Conservation (phyloP, 2,113 vertebrate species). For the Anguilla rostrata region DNA sequence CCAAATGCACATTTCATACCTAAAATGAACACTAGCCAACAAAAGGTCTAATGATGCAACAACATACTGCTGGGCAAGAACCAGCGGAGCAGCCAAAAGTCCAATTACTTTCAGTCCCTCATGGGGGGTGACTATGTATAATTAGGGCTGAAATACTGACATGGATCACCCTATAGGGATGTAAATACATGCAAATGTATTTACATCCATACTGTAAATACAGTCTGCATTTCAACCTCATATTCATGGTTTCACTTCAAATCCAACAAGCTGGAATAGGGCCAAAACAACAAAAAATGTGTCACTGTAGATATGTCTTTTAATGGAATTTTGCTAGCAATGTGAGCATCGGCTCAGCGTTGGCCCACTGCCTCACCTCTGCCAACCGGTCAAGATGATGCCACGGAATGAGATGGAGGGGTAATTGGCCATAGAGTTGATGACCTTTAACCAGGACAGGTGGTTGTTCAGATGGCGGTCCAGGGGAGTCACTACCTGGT, state of each 20-base stretch:
- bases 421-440: conserved; percentile 52
- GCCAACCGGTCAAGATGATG: conserved; percentile 74
- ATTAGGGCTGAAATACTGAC: no score
- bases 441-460: conserved; percentile 69
- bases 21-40: no score
- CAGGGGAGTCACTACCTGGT: conserved; percentile 66
- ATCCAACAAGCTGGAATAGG: not conserved
- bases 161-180: no score
- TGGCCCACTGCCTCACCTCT: conserved; percentile 60
- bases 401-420: conserved; percentile 60
- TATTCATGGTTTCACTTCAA: no score
- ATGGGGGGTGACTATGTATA: no score
- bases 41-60: no score
- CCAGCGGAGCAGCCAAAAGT: no score
- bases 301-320: not conserved
- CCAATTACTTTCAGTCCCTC: no score
- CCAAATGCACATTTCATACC: no score
- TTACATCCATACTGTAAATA: no score
- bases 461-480: conserved; percentile 71
- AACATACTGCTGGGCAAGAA: no score
- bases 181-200: not conserved
- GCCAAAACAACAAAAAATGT: not conserved
- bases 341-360: no score
- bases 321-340: not conserved
- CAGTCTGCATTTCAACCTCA: not conserved